Percentiles rank a stretch among this genome's conserved stretches.
phyloP scores from a whole-genome alignment of 2,113 vertebrate species.

The Tupaia tana region DNA sequence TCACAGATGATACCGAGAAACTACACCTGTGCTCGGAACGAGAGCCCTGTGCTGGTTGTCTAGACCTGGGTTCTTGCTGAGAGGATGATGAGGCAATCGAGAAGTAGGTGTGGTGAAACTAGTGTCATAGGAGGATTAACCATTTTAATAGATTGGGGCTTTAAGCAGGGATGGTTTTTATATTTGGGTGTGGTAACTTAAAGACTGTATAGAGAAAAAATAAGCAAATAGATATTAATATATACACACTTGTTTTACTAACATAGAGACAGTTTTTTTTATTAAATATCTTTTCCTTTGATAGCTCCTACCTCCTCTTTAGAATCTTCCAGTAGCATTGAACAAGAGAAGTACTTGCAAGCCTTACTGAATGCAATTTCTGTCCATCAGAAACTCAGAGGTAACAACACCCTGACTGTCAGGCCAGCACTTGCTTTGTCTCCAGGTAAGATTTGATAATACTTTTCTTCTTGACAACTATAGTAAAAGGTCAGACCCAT shows the following conservation, averaged over 20 bases:
- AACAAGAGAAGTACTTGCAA: conserved; percentile 98
- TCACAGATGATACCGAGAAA: too few species aligned
- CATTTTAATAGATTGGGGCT: conserved; percentile 18
- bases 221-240: not conserved
- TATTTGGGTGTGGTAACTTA: conserved; percentile 47
- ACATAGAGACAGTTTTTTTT: conserved; percentile 54
- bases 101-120: conserved; percentile 51
- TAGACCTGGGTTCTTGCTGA: conserved; percentile 26
- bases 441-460: conserved; percentile 90
- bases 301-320: conserved; percentile 91
- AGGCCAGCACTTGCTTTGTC: conserved; percentile 94
- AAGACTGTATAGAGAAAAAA: conserved; percentile 29
- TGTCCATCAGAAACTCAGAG: conserved; percentile 93
- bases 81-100: conserved; percentile 24
- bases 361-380: conserved; percentile 95
- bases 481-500: conserved; percentile 25
- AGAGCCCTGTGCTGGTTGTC: conserved; percentile 19
- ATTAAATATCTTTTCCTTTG: conserved; percentile 54
- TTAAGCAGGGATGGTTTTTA: conserved; percentile 43
- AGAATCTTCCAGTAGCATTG: conserved; percentile 97
- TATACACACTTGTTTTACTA: conserved; percentile 18
- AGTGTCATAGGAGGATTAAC: conserved; percentile 41
- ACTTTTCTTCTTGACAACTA: not conserved
- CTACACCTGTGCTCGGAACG: not conserved
- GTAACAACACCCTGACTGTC: conserved; percentile 91